Evolutionary conservation across 2,888 invertebrate genomes (phyloP), one percentile per base, ranked within the genome.

Genomic region (Patella caerulea): DNA sequence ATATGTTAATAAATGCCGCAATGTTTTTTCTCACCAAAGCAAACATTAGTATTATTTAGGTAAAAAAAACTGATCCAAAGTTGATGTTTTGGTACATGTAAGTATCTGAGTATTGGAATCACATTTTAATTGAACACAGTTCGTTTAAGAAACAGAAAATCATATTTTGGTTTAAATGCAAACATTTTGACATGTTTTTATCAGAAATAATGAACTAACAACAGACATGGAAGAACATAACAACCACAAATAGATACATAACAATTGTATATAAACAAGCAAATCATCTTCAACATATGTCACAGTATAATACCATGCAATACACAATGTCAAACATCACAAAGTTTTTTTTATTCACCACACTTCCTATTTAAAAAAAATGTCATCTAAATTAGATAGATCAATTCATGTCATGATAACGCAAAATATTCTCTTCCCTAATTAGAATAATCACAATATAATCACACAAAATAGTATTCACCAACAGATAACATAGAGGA

Each of bases 81-180:
- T 45, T 45, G 45, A 9, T 45, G 45, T 45, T 45, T 45, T 65
- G 65, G 65, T 65, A 65, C n/a, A 19, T 65, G 65, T 65, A 65
- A 65, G 65, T 65, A 65, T 65, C 65, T 65, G 65, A 65, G 65
- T 65, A 65, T 65, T 65, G 65, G 65, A 65, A 65, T 65, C 65
- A 65, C 65, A 65, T 65, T 65, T 19, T 65, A 3, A 19, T 19
- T 65, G 65, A 65, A 65, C 65, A 65, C 65, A 65, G 19, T 65
- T 19, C 11, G n/a, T 65, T 19, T 65, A 65, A 65, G 59, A 65
- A 59, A 65, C 15, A 4, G 65, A 65, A 65, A 65, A 65, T 65
- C n/a, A 65, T 65, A 65, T 65, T 45, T 65, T 65, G 65, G 65
- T 65, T 65, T 65, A 65, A 65, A 65, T 65, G 65, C 65, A 65